Percentiles rank a stretch among this genome's conserved stretches.
phyloP scores from a whole-genome alignment of 2,113 vertebrate genomes.

The Zosterops hypoxanthus region DNA sequence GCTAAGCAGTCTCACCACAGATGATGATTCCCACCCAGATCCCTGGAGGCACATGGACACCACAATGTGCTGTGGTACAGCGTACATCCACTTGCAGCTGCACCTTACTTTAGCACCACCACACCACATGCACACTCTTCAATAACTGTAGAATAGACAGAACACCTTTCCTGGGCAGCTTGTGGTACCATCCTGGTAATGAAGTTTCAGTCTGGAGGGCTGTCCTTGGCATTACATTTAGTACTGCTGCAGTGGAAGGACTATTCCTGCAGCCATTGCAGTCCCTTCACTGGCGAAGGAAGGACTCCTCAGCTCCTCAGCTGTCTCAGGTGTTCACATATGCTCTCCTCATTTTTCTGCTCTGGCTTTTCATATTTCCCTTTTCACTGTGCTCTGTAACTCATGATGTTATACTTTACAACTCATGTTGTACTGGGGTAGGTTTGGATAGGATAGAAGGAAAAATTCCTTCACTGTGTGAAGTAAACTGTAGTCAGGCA shows the following conservation, averaged over 20 bases:
- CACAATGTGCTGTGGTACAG: not conserved
- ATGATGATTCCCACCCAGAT: not conserved
- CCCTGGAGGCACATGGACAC: not conserved
- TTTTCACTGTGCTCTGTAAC: not conserved
- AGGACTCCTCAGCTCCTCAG: not conserved
- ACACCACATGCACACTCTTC: not conserved
- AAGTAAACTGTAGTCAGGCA: not conserved
- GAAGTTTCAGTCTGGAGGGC: not conserved
- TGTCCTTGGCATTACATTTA: not conserved
- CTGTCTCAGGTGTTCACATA: not conserved
- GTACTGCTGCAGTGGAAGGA: not conserved
- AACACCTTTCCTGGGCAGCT: not conserved
- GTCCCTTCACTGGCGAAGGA: rapidly evolving
- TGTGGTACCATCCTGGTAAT: not conserved
- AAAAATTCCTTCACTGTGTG: not conserved
- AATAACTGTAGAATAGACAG: not conserved
- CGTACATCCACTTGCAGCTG: not conserved
- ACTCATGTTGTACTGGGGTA: not conserved
- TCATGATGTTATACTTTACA: not conserved
- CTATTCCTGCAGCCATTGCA: not conserved
- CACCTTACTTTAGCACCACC: not conserved
- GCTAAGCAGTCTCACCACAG: not conserved
- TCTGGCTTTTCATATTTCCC: not conserved
- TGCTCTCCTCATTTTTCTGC: not conserved
- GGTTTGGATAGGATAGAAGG: not conserved